Evolutionary conservation across 2,888 invertebrate species (phyloP).

Genomic region (Euzetes globulus): DNA sequence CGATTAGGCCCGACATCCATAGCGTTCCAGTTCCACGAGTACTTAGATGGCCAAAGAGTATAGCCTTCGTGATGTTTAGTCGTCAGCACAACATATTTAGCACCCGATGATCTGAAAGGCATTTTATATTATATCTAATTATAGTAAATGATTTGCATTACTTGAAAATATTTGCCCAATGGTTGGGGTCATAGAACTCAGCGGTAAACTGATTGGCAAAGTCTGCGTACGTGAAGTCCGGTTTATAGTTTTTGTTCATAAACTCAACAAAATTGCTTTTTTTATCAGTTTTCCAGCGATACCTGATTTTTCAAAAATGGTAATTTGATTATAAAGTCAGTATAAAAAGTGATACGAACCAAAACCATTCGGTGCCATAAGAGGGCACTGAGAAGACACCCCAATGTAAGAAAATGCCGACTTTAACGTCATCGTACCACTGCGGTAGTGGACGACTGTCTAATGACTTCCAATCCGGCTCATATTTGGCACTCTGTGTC

Average conservation of each 20-base stretch:
- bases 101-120: constrained; percentile 50
- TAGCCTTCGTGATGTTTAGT: constrained; percentile 52
- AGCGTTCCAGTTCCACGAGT: constrained; percentile 51
- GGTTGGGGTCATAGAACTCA: constrained; percentile 50
- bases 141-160: neutral
- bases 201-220: constrained; percentile 51
- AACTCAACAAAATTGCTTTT: constrained; percentile 45
- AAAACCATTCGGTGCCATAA: constrained; percentile 42
- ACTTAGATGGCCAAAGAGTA: constrained; percentile 49
- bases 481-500: no score
- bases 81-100: constrained; percentile 51
- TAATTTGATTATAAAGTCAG: no score
- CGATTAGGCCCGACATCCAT: constrained; percentile 49
- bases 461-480: no score
- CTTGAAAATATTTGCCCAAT: constrained; percentile 50
- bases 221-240: constrained; percentile 51
- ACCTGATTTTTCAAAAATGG: no score
- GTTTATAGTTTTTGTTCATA: constrained; percentile 50
- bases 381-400: constrained; percentile 44
- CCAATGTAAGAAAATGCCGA: constrained; percentile 44
- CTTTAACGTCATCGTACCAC: constrained; percentile 43
- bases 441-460: no score
- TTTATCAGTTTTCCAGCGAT: constrained; percentile 40
- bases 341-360: constrained; percentile 36
- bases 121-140: no score